Evolutionary conservation across 2,888 invertebrate genomes (phyloP).

Genomic region (Pachliopta kotzebuea): DNA sequence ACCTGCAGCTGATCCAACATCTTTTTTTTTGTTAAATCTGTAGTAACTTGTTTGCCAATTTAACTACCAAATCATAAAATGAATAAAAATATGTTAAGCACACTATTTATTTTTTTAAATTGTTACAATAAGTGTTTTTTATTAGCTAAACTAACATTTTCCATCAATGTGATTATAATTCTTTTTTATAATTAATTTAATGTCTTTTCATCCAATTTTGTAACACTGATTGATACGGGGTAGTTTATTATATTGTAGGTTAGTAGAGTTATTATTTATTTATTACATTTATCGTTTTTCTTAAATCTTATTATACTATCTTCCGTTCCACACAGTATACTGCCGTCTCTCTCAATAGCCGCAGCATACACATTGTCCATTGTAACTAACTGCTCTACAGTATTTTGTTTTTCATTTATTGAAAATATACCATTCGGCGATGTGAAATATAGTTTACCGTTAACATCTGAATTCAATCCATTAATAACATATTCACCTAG

Average conservation of each 20-base stretch:
- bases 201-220: not conserved
- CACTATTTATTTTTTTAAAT: too few species aligned
- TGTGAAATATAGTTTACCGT: constrained; percentile 42
- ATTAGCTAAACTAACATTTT: too few species aligned
- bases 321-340: constrained; percentile 36
- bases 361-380: constrained; percentile 35
- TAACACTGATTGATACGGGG: not conserved
- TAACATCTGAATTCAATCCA: constrained; percentile 37
- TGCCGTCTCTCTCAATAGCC: constrained; percentile 38
- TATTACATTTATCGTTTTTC: constrained; percentile 13
- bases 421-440: constrained; percentile 38
- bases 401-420: constrained; percentile 34
- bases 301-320: constrained; percentile 35
- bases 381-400: constrained; percentile 20
- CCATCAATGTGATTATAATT: not conserved
- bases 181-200: not conserved
- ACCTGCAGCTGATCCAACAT: too few species aligned
- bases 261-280: not conserved
- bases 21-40: too few species aligned
- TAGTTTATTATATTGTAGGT: too few species aligned
- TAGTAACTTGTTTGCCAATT: too few species aligned
- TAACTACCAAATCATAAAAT: too few species aligned
- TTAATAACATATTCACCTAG: constrained; percentile 39
- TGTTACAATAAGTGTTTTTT: too few species aligned
- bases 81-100: too few species aligned